Base-by-base conservation (phyloP, 2,888 invertebrate species). In the Gasteruption jaculator region DNA sequence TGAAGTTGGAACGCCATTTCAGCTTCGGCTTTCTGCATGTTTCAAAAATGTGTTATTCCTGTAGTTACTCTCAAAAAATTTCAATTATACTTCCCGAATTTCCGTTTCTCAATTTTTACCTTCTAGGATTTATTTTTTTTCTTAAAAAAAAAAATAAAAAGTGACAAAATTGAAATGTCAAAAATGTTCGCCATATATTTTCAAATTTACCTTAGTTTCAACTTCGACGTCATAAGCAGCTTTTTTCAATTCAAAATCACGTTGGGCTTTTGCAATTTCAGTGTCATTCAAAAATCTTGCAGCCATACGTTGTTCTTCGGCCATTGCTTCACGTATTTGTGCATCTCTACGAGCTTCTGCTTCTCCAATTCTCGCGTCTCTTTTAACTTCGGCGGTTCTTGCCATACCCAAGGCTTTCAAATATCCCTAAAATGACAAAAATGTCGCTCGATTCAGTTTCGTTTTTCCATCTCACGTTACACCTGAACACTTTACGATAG, bases 151-250 rank as follows among this genome's bases (percentile, higher is more conserved):
- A 39, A 16, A 30, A 33, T 32, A 29, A 15, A 38, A 32, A 33
- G 34, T 24, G 30, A 30, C 10, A 48, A 41, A 32, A 35, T 19
- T 35, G 29, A 18, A 16, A 46, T 25, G 29, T 10, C 5, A 6
- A 32, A 2, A 11, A 5, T 32, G 10, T 14, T 29, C n/a, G 25
- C 24, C 15, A 48, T 45, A 43, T 45, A 30, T 25, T 35, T 20
- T 37, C 4, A 37, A 31, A 38, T 66, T 63, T 63, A 86, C 86
- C 78, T 88, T 87, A 6, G 94, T 93, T 71, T 94, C 91, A 27
- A 97, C 94, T 78, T 96, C 96, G 52, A 91, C 87, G 68, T 97
- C 96, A 68, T 96, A 97, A 2, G 90, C 88, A 5, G 96, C 95
- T 71, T 97, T 95, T 70, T 97, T 95, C 49, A 96, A 74, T 73